These are phyloP conservation scores for Sarcophilus harrisii DNA, from an alignment of 2,797 vertebrate genomes.

Conservation along the genomic window DNA sequence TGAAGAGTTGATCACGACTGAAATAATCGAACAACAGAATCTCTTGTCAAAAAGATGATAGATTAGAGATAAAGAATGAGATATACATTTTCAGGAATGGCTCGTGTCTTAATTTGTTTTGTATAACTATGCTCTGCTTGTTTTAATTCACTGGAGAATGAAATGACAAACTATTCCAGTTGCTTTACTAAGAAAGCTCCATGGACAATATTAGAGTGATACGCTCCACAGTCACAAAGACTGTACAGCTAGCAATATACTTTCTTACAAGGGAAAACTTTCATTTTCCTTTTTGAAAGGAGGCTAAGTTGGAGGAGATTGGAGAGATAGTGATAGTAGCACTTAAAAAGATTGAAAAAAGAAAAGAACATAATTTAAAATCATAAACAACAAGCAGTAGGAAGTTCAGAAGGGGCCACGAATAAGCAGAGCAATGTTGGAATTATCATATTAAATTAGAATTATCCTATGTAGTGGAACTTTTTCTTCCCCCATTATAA, in stretches of 20 bases:
- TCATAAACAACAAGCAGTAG: not conserved
- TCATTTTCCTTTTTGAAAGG: not conserved
- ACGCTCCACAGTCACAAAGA: not conserved
- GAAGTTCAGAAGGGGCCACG: not conserved
- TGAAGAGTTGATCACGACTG: too few relatives aligned
- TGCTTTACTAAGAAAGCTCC: not conserved
- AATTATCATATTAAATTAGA: not conserved
- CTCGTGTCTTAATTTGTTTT: not conserved
- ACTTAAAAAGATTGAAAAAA: not conserved
- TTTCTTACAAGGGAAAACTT: not conserved
- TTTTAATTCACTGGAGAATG: too few relatives aligned
- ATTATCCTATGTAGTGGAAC: not conserved
- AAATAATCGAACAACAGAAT: too few relatives aligned
- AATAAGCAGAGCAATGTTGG: not conserved
- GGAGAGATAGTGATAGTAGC: not conserved
- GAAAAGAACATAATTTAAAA: not conserved
- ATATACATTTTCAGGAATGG: not conserved
- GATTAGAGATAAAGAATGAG: too few relatives aligned
- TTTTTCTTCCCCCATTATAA: not conserved
- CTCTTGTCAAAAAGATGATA: too few relatives aligned
- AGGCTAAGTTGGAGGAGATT: not conserved
- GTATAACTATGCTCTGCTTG: not conserved
- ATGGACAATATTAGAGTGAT: not conserved
- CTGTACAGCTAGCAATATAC: not conserved
- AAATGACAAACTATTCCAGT: too few relatives aligned